Conservation (phyloP, 2,888 invertebrate species). For the Vanessa cardui region DNA sequence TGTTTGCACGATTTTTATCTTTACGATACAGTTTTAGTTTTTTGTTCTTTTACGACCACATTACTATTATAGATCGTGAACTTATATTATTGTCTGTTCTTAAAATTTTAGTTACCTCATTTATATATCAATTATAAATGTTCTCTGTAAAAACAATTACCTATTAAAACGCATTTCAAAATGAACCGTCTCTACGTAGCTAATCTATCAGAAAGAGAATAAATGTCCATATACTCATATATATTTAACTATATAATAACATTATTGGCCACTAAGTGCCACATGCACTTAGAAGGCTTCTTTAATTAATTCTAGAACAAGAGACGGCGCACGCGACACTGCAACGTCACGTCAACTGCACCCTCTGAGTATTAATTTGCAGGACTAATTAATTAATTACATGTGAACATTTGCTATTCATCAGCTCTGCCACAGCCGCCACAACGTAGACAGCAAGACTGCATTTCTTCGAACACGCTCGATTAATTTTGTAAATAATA, state of each 20-base stretch:
- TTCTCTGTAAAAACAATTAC: neutral
- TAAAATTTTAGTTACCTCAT: neutral
- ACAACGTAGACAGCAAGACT: constrained; percentile 19
- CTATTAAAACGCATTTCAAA: too few relatives aligned
- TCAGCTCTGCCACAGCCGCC: constrained; percentile 57
- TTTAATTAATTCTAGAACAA: constrained; percentile 66
- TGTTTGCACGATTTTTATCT: constrained; percentile 76
- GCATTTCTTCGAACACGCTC: constrained; percentile 6
- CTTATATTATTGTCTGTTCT: constrained; percentile 21
- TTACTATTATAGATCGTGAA: constrained; percentile 31
- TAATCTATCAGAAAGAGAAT: neutral
- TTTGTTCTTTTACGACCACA: constrained; percentile 52
- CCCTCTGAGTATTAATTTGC: constrained; percentile 73
- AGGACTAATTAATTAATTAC: constrained; percentile 73
- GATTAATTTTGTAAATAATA: neutral
- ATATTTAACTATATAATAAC: neutral
- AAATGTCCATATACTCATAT: neutral
- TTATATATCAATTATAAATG: neutral
- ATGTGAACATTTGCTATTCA: constrained; percentile 67
- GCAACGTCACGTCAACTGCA: constrained; percentile 70
- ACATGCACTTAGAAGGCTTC: constrained; percentile 61
- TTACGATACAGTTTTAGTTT: constrained; percentile 70
- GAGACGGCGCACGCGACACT: constrained; percentile 47
- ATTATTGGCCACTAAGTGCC: constrained; percentile 19
- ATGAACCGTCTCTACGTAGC: too few relatives aligned